Percentiles rank a stretch among this genome's conserved stretches.
Evolutionary conservation across 2,797 vertebrate species (phyloP).

Genomic region (Knipowitschia caucasica): DNA sequence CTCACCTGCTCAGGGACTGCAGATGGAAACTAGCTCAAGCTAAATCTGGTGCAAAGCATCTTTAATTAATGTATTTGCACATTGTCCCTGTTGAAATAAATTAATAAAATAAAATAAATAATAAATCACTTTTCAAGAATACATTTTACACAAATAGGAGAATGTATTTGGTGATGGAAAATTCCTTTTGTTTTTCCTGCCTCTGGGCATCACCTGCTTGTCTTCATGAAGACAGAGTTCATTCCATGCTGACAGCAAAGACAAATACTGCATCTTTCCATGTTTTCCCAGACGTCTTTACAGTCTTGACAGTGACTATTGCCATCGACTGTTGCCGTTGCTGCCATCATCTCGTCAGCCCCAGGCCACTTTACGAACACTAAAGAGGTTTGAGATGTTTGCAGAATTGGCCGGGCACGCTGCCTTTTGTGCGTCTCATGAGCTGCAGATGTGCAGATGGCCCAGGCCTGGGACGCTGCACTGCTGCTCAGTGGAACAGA

Average conservation of each 20-base stretch:
- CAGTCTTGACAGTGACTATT: neutral
- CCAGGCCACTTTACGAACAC: constrained; percentile 37
- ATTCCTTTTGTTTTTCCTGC: neutral
- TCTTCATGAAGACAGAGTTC: neutral
- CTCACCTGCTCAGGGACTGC: too few species aligned
- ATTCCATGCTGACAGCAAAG: neutral
- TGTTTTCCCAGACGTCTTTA: neutral
- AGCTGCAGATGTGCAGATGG: constrained; percentile 70
- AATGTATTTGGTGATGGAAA: too few species aligned
- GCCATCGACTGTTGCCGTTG: constrained; percentile 17
- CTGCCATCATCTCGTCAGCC: constrained; percentile 39
- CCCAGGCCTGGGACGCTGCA: constrained; percentile 55
- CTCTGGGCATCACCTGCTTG: neutral
- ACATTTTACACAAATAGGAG: too few species aligned
- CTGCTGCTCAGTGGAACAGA: constrained; percentile 69
- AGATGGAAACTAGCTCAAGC: too few species aligned
- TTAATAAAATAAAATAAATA: too few species aligned
- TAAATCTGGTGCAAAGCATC: too few species aligned
- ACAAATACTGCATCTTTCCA: neutral
- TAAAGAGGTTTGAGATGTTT: constrained; percentile 37
- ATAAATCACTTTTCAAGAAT: too few species aligned
- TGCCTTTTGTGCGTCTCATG: constrained; percentile 67
- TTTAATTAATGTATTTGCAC: too few species aligned
- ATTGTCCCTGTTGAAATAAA: too few species aligned
- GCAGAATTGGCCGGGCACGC: constrained; percentile 50